Evolutionary conservation across 2,113 vertebrate species (phyloP).

Genomic region (Limanda limanda): DNA sequence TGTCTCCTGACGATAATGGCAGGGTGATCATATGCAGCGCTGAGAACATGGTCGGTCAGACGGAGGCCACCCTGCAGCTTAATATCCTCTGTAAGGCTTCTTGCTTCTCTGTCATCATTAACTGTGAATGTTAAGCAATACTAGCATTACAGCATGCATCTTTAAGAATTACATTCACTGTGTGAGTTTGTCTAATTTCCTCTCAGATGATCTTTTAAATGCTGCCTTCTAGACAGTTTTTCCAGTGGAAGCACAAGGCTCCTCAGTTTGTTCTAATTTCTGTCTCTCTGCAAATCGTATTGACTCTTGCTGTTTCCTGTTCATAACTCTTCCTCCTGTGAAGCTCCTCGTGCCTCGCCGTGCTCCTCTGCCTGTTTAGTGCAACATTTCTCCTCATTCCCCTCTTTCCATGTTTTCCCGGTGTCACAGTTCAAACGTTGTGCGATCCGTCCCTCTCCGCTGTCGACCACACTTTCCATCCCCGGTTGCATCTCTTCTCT

Average conservation of each 20-base stretch:
- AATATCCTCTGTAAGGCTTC: conserved; percentile 94
- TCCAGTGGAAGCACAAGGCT: conserved; percentile 51
- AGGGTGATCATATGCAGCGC: conserved; percentile 90
- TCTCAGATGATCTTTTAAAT: conserved; percentile 49
- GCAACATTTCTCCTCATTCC: conserved; percentile 37
- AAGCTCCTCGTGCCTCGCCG: conserved; percentile 62
- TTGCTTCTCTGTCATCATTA: background rate
- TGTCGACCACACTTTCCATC: background rate
- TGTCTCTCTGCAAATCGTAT: conserved; percentile 68
- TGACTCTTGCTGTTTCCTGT: conserved; percentile 75
- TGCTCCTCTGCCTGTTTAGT: conserved; percentile 51
- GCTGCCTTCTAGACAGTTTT: conserved; percentile 29
- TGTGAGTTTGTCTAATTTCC: conserved; percentile 40
- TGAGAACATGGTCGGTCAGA: conserved; percentile 95
- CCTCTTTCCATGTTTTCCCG: conserved; percentile 39
- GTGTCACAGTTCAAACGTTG: conserved; percentile 35
- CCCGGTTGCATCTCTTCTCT: conserved; percentile 14
- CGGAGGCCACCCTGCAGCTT: conserved; percentile 88
- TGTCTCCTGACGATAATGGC: conserved; percentile 92
- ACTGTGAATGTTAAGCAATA: conserved; percentile 19
- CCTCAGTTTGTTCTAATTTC: conserved; percentile 64
- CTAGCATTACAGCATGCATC: conserved; percentile 5
- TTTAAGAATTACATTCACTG: conserved; percentile 24
- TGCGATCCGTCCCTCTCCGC: conserved; percentile 22
- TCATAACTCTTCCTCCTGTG: conserved; percentile 76